These are phyloP conservation scores for Bubo bubo DNA, from an alignment of 2,113 vertebrate species.

Conservation along the genomic window DNA sequence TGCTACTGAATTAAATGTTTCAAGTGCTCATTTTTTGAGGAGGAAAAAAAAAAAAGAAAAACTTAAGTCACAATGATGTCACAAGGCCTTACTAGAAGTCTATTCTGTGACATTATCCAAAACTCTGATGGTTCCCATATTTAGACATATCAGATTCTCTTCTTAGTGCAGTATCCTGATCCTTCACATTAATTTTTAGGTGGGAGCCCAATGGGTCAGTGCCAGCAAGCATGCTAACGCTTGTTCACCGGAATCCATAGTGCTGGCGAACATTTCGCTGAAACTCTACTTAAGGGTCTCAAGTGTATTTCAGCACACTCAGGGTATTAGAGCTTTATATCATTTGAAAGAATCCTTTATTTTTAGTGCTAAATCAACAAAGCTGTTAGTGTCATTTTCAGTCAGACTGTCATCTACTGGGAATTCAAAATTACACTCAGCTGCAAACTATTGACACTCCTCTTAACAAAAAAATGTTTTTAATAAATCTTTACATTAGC, in stretches of 20 bases:
- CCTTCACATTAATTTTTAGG: constrained; percentile 4
- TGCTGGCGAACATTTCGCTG: background rate
- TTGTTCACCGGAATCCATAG: constrained; percentile 56
- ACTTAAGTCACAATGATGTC: constrained; percentile 22
- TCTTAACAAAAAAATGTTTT: constrained; percentile 87
- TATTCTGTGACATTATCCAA: background rate
- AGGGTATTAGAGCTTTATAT: constrained; percentile 79
- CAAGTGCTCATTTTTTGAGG: background rate
- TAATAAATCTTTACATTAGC: constrained; percentile 88
- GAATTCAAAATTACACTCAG: constrained; percentile 87
- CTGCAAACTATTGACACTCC: constrained; percentile 88
- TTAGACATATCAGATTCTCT: background rate
- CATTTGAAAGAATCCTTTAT: constrained; percentile 83
- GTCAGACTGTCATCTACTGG: constrained; percentile 83
- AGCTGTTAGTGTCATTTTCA: constrained; percentile 85
- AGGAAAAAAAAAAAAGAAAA: background rate
- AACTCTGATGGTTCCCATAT: background rate
- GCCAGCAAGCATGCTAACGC: constrained; percentile 17
- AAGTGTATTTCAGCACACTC: constrained; percentile 75
- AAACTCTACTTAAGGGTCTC: constrained; percentile 70
- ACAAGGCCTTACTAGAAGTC: background rate
- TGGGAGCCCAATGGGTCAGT: constrained; percentile 20
- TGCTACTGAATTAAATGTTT: constrained; percentile 32
- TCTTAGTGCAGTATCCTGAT: background rate
- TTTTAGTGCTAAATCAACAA: constrained; percentile 87